A percentile compares a stretch with the other conserved stretches of the same genome.
These are phyloP conservation scores for Acleris holmiana DNA, from an alignment of 2,888 invertebrate species.

Conservation along the genomic window DNA sequence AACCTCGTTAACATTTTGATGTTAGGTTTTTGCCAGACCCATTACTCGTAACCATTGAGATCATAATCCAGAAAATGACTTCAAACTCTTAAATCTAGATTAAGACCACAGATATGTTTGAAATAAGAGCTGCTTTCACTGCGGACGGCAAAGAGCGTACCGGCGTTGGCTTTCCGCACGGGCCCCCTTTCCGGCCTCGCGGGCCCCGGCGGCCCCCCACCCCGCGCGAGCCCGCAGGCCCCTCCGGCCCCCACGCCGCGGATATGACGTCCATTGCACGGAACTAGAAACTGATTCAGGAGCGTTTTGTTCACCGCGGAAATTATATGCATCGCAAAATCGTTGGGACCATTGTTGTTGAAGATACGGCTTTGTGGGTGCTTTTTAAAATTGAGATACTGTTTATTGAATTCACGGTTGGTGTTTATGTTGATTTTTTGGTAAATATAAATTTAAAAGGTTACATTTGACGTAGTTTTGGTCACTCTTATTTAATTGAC, in stretches of 20 bases:
- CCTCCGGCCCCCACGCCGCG: neutral
- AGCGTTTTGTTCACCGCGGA: constrained; percentile 31
- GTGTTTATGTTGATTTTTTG: neutral
- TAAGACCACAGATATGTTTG: too few relatives aligned
- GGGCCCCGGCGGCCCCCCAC: neutral
- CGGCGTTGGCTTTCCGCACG: constrained; percentile 25
- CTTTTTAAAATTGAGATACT: constrained; percentile 20
- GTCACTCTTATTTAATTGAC: too few relatives aligned
- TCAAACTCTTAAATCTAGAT: too few relatives aligned
- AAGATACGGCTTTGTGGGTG: constrained; percentile 7
- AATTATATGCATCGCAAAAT: constrained; percentile 32
- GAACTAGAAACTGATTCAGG: constrained; percentile 30
- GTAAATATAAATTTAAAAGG: too few relatives aligned
- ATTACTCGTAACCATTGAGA: too few relatives aligned
- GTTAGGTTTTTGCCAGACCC: too few relatives aligned
- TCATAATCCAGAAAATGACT: too few relatives aligned
- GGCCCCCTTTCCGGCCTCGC: constrained; percentile 5
- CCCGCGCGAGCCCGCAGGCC: neutral
- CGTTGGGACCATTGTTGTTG: constrained; percentile 18
- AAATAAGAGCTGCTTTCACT: too few relatives aligned
- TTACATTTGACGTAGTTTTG: too few relatives aligned
- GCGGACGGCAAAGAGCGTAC: constrained; percentile 13
- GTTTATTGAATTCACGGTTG: constrained; percentile 16
- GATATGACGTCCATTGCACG: constrained; percentile 31
- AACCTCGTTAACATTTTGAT: too few relatives aligned